Percentiles rank a stretch among this genome's conserved stretches.
These are phyloP conservation scores for Arizona elegans DNA, from an alignment of 2,113 vertebrate species.

Conservation along the genomic window DNA sequence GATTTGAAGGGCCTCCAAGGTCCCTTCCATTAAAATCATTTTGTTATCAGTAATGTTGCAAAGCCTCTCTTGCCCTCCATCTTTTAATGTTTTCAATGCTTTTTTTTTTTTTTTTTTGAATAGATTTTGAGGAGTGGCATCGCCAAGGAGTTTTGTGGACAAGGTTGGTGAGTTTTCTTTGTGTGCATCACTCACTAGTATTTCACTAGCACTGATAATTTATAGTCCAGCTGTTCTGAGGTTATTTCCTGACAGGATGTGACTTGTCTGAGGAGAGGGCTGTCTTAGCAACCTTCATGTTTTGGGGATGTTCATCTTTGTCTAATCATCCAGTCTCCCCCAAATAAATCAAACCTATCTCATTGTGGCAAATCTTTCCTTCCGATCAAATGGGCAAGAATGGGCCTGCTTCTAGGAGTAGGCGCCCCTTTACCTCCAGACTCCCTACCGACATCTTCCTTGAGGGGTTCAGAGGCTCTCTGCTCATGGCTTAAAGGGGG, in stretches of 20 bases:
- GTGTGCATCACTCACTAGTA: not conserved
- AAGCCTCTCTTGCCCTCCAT: not conserved
- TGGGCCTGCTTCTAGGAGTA: not conserved
- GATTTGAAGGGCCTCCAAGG: no score
- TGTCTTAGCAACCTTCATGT: not conserved
- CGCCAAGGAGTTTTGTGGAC: no score
- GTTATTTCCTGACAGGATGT: not conserved
- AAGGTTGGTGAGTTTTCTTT: not conserved
- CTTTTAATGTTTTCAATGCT: not conserved
- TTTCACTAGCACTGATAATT: not conserved
- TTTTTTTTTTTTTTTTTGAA: not conserved
- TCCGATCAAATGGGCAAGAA: not conserved
- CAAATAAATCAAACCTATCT: not conserved
- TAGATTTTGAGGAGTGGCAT: not conserved
- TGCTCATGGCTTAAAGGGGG: not conserved
- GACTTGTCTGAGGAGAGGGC: not conserved
- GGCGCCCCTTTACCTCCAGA: not conserved
- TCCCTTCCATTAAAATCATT: not conserved
- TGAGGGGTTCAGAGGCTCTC: no score
- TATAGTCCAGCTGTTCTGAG: not conserved
- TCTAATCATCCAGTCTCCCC: not conserved
- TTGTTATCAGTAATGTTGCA: not conserved
- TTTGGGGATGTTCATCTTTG: not conserved
- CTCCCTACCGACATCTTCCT: not conserved
- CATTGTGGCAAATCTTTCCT: not conserved